A percentile compares a stretch with the other conserved stretches of the same genome.
Conservation (phyloP, 2,888 invertebrate genomes). For the Junonia oenone region DNA sequence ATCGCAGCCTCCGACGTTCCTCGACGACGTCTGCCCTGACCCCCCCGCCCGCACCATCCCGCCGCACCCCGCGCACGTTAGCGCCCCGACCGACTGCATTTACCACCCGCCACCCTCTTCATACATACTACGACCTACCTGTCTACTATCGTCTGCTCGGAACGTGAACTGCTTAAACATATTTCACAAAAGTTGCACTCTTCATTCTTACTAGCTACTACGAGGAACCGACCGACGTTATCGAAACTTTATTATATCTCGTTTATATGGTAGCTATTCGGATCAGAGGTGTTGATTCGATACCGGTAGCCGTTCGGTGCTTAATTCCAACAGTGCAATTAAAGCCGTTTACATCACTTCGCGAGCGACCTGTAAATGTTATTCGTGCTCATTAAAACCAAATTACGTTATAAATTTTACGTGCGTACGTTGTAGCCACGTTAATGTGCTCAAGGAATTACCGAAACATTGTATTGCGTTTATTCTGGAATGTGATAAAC, state of each 20-base stretch:
- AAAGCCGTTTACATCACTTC: conserved; percentile 66
- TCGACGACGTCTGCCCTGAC: conserved; percentile 69
- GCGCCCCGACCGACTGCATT: conserved; percentile 78
- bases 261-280: conserved; percentile 44
- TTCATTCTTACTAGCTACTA: conserved; percentile 30
- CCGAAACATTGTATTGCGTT: conserved; percentile 53
- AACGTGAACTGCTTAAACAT: conserved; percentile 41
- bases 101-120: conserved; percentile 66
- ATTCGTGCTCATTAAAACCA: conserved; percentile 65
- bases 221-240: conserved; percentile 4
- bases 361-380: conserved; percentile 69
- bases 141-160: conserved; percentile 45
- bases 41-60: conserved; percentile 40
- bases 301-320: conserved; percentile 44
- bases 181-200: conserved; percentile 38
- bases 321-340: conserved; percentile 56
- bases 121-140: conserved; percentile 54
- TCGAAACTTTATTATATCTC: conserved; percentile 37
- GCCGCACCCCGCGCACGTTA: conserved; percentile 62
- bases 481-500: conserved; percentile 31
- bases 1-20: conserved; percentile 76
- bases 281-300: conserved; percentile 60
- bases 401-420: conserved; percentile 70
- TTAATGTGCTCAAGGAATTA: conserved; percentile 51
- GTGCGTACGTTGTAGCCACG: conserved; percentile 51